Conservation (phyloP, 2,113 vertebrate species). For the Rhinolophus ferrumequinum region DNA sequence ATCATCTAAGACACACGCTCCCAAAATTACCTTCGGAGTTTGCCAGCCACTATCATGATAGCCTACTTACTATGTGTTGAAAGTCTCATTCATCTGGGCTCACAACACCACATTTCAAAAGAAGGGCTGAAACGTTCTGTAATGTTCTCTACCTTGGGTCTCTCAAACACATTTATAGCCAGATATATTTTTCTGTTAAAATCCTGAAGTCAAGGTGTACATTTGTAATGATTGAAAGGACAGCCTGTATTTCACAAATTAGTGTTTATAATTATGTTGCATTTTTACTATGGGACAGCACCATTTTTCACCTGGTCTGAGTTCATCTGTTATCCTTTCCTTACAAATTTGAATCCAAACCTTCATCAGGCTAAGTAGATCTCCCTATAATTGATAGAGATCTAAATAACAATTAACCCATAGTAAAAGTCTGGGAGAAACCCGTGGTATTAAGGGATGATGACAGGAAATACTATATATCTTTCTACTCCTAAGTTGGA, state of each 20-base stretch:
- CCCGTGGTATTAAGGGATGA: background rate
- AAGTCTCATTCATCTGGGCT: slow-evolving; percentile 51
- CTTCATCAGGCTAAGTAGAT: background rate
- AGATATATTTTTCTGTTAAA: slow-evolving; percentile 41
- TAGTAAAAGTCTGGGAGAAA: background rate
- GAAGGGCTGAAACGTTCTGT: background rate
- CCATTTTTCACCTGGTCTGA: background rate
- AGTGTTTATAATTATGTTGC: background rate
- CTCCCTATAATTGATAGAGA: background rate
- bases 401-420: background rate
- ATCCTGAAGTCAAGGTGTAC: background rate
- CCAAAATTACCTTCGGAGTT: slow-evolving; percentile 68
- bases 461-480: background rate
- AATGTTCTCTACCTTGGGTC: background rate
- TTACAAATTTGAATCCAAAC: background rate
- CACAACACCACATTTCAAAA: slow-evolving; percentile 5
- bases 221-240: background rate
- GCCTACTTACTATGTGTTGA: slow-evolving; percentile 1
- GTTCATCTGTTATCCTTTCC: background rate
- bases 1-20: background rate
- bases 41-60: slow-evolving; percentile 44
- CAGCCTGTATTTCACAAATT: background rate
- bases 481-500: background rate
- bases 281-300: background rate
- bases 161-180: background rate